Evolutionary conservation across 2,888 invertebrate genomes (phyloP).

Genomic region (Deroplatys truncata): DNA sequence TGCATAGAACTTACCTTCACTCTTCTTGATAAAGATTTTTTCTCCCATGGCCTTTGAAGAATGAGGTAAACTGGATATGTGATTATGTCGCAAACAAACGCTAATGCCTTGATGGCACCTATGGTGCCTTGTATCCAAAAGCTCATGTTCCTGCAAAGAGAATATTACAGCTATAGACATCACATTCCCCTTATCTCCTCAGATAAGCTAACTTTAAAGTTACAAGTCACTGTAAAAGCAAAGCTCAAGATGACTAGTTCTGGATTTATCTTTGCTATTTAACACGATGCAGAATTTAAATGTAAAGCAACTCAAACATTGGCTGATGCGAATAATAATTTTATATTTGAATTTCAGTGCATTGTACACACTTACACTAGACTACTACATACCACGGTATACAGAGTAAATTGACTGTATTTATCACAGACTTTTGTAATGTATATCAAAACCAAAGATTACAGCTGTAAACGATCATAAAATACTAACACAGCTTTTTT

Average conservation of each 20-base stretch:
- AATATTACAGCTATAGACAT: background rate
- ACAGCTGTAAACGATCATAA: no score
- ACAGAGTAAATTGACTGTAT: no score
- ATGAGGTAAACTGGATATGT: constrained; percentile 87
- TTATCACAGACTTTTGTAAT: no score
- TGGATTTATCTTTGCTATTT: background rate
- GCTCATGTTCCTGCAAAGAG: constrained; percentile 39
- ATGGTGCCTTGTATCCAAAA: constrained; percentile 63
- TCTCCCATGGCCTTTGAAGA: constrained; percentile 83
- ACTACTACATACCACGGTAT: no score
- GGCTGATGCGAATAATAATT: no score
- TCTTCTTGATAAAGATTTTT: constrained; percentile 68
- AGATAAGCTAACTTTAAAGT: background rate
- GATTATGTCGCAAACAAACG: constrained; percentile 84
- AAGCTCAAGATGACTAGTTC: background rate
- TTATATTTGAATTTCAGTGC: no score
- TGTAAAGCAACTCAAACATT: no score
- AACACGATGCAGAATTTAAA: no score
- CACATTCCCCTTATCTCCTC: background rate
- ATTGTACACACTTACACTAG: no score
- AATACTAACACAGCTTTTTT: no score
- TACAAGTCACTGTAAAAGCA: background rate
- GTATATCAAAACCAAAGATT: no score
- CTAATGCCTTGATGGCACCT: constrained; percentile 72
- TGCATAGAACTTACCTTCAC: constrained; percentile 62